phyloP scores from a whole-genome alignment of 2,113 vertebrate genomes.

The Pachycephala philippinensis region DNA sequence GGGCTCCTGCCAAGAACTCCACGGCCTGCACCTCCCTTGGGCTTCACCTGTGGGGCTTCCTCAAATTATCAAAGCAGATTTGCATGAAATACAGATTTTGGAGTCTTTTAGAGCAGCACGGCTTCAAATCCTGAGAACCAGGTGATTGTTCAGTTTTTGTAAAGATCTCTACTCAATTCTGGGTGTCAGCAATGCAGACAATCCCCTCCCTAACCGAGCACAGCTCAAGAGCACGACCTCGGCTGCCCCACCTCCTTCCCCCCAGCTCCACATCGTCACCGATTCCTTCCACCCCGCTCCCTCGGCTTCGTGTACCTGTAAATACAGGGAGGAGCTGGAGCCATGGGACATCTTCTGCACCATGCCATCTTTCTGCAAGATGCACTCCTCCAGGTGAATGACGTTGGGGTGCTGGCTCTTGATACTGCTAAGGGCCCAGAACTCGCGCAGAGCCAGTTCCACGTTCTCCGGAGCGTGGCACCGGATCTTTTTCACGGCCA shows the following conservation, averaged over 20 bases:
- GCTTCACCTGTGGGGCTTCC: neutral
- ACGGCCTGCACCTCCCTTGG: neutral
- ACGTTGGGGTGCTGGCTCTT: conserved; percentile 97
- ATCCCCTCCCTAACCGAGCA: neutral
- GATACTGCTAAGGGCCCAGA: conserved; percentile 99
- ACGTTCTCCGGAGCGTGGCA: conserved; percentile 97
- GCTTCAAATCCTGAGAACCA: neutral
- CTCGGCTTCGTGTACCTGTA: conserved; percentile 81
- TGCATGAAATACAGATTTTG: neutral
- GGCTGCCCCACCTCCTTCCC: conserved; percentile 33
- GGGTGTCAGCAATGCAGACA: neutral
- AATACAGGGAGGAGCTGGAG: conserved; percentile 90
- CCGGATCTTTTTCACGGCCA: conserved; percentile 97
- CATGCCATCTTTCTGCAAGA: conserved; percentile 92
- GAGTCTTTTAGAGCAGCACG: neutral
- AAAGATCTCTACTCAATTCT: neutral
- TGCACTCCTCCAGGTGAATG: conserved; percentile 96
- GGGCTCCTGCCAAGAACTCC: neutral
- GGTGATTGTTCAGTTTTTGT: neutral
- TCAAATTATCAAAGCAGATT: neutral
- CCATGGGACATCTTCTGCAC: conserved; percentile 96
- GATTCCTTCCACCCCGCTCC: neutral
- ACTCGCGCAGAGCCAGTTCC: conserved; percentile 93
- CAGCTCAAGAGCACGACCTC: neutral
- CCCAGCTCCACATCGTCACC: neutral